Evolutionary conservation across 1,140 invertebrate genomes (phyloP).

Genomic region (Drosophila serrata): DNA sequence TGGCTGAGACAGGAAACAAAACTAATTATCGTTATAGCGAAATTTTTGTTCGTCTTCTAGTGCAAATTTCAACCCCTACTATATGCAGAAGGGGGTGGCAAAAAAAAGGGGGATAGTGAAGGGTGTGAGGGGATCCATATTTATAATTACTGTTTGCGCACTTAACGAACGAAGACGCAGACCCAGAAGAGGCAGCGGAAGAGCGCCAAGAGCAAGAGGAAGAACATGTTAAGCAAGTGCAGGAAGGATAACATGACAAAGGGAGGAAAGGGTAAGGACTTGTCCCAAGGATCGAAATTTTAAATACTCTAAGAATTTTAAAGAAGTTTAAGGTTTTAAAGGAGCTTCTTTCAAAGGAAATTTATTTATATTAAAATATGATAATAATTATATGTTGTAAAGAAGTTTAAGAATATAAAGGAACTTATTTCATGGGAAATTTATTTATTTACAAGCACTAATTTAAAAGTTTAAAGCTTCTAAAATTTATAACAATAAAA

Average conservation of each 20-base stretch:
- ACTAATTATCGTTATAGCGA: slow-evolving; percentile 76
- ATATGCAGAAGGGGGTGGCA: slow-evolving; percentile 5
- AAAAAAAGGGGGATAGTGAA: neutral
- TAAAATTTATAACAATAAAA: too few relatives aligned
- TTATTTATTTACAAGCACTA: too few relatives aligned
- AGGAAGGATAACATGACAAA: slow-evolving; percentile 3
- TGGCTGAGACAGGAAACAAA: slow-evolving; percentile 67
- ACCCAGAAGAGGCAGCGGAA: slow-evolving; percentile 18
- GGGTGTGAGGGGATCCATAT: slow-evolving; percentile 32
- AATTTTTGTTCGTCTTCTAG: slow-evolving; percentile 47
- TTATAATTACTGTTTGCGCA: slow-evolving; percentile 80
- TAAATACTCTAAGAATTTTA: neutral
- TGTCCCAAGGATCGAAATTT: neutral
- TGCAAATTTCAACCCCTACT: slow-evolving; percentile 12
- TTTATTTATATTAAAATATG: too few relatives aligned
- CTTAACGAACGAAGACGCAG: slow-evolving; percentile 66
- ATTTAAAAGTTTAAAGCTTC: too few relatives aligned
- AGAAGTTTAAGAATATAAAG: too few relatives aligned
- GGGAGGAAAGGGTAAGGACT: too few relatives aligned
- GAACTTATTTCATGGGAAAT: too few relatives aligned
- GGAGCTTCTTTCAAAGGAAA: too few relatives aligned
- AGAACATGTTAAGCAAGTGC: slow-evolving; percentile 15
- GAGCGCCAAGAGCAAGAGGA: neutral
- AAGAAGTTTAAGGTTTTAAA: neutral
- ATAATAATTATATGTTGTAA: too few relatives aligned